Evolutionary conservation across 64 coral and sea anemone genomes (phyloP), one percentile per base, ranked within the genome.

Genomic region (Stichodactyla mertensii): DNA sequence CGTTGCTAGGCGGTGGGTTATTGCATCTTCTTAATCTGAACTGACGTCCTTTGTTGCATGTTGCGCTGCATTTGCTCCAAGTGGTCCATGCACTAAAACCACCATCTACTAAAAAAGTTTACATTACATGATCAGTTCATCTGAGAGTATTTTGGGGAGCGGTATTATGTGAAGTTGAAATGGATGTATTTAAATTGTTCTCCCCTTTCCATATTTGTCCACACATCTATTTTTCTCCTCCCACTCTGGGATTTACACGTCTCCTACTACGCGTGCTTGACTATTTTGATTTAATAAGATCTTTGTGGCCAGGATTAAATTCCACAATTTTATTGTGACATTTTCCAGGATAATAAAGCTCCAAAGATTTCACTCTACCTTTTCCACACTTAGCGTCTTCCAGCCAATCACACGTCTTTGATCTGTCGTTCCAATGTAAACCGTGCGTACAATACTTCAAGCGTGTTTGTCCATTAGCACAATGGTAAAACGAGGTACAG

Each of bases 401-500:
- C 6, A 54, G 52, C 59, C 52, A 85, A 28, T 89, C 88, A 77
- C 88, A 89, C 15, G 80, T 79, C 9, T 84, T 84, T 11, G 55
- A 20, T n/a, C 45, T 18, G 12, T 78, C 77, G 52, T 59, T 89
- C 22, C 79, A 89, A 15, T 77, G 24, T 9, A 89, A 54, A 28
- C 80, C 82, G 22, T 54, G 19, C 0, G 88, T 80, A 58, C 88
- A 89, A 26, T 83, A 56, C 64, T 77, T 83, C 64, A 82, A 60
- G 7, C 59, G 83, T 0, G 80, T 83, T 16, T 71, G 66, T 0
- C 88, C 88, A 23, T 85, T 22, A 45, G 53, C 61, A 70, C 88
- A 89, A 4, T 89, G 88, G 24, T 84, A 89, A 52, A 89, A 89
- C 16, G 52, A 84, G 9, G 31, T 71, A 26, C 81, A 89, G 66